Base-by-base conservation (phyloP, 2,113 vertebrate species). In the Motacilla tschutschensis region DNA sequence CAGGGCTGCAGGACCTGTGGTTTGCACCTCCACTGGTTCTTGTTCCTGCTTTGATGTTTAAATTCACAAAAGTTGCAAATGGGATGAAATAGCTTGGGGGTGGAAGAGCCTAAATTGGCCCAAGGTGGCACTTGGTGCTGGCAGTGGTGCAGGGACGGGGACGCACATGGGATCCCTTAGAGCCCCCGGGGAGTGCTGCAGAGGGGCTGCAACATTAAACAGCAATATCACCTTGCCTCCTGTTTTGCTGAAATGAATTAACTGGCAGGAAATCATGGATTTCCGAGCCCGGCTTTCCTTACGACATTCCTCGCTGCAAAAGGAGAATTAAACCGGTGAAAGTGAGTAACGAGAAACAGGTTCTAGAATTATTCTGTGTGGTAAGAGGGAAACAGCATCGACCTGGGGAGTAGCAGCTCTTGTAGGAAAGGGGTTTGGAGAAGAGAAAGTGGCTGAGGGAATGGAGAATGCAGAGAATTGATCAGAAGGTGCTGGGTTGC, bases 181-280 rank as follows among this genome's bases (percentile, higher is more conserved):
- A 41, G 90, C 80, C 92, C 51, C 91, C 17, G 28, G 77, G 76
- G 85, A 38, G 82, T 16, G 35, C 88, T 81, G 79, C 51, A 63
- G 78, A 71, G 14, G 63, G 79, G 74, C 41, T 73, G 55, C 79
- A 77, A 38, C 44, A 33, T 74, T 60, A 16, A 35, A 6, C 20
- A 58, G 73, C 77, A 85, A 46, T 46, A 90, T 89, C 91, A 73
- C 93, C 94, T 91, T 72, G 88, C 92, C 93, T 92, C 90, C 94
- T 82, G 77, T 89, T 93, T 79, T 80, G 81, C 96, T 96, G 93
- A 95, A 87, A 84, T 87, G 89, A 95, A 93, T 95, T 93, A 95
- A 70, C 85, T 7, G 79, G n/a, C 94, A 94, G 96, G 96, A 96
- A 97, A 95, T 89, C 85, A 17, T 79, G 94, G 94, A 88, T 96